These are phyloP conservation scores for Acromyrmex echinatior DNA, from an alignment of 1,140 invertebrate species.

Conservation along the genomic window DNA sequence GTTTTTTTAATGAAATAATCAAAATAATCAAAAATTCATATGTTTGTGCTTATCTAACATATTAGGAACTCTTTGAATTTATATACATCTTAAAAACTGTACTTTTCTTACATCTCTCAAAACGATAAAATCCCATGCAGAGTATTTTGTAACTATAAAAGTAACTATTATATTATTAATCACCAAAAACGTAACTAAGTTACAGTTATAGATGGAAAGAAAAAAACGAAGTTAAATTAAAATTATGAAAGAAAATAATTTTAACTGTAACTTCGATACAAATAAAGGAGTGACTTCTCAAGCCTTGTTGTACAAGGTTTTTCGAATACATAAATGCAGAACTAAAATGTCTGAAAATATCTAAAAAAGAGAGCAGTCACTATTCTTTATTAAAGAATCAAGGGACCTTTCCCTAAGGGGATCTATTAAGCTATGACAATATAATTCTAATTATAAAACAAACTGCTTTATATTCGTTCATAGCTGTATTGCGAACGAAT, in stretches of 20 bases:
- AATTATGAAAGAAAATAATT: too few species aligned
- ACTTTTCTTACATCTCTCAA: neutral
- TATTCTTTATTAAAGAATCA: constrained; percentile 25
- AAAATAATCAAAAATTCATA: neutral
- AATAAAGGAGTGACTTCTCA: too few species aligned
- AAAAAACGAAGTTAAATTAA: too few species aligned
- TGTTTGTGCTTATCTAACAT: neutral
- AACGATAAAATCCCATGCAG: neutral
- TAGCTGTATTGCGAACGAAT: constrained; percentile 9
- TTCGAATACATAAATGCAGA: too few species aligned
- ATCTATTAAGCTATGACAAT: constrained; percentile 27
- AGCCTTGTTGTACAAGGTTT: too few species aligned
- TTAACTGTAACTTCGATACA: too few species aligned
- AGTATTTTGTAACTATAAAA: neutral
- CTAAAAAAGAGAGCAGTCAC: neutral
- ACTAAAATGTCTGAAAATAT: too few species aligned
- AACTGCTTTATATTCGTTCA: constrained; percentile 20
- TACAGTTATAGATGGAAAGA: too few species aligned
- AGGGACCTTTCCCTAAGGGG: too few species aligned
- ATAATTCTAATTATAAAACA: constrained; percentile 32
- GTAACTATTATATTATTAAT: too few species aligned
- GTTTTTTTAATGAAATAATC: constrained; percentile 13
- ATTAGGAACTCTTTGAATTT: constrained; percentile 9
- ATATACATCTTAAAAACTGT: neutral
- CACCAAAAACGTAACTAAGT: too few species aligned